Evolutionary conservation across 2,113 vertebrate species (phyloP).

Genomic region (Prionailurus viverrinus): DNA sequence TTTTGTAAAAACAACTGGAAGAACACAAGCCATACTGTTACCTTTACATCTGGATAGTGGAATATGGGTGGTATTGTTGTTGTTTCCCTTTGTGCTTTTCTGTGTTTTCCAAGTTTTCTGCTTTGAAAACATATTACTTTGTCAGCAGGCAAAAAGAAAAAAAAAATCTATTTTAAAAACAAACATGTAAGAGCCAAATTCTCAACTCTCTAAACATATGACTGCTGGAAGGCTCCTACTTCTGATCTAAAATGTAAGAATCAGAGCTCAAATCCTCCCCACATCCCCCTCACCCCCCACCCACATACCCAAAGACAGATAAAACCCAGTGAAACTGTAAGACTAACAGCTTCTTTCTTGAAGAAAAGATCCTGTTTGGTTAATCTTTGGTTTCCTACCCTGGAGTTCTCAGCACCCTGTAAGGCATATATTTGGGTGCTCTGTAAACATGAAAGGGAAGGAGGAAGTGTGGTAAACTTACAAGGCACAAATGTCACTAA

Average conservation of each 20-base stretch:
- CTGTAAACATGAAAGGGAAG: slow-evolving; percentile 50
- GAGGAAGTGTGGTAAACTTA: not conserved
- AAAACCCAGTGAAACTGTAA: slow-evolving; percentile 41
- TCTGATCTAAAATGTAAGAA: slow-evolving; percentile 59
- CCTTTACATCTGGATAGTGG: slow-evolving; percentile 8
- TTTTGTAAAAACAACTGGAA: slow-evolving; percentile 49
- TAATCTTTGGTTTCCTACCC: not conserved
- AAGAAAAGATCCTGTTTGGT: not conserved
- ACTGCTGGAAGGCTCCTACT: slow-evolving; percentile 48
- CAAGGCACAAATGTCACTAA: not conserved
- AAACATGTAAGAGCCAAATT: slow-evolving; percentile 67
- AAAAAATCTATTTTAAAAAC: slow-evolving; percentile 66
- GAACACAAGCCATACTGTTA: slow-evolving; percentile 38
- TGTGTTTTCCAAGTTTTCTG: slow-evolving; percentile 59
- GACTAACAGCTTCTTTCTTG: slow-evolving; percentile 41
- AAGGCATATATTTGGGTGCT: not conserved
- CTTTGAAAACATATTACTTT: slow-evolving; percentile 68
- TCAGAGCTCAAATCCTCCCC: not conserved
- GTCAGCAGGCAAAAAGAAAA: slow-evolving; percentile 4
- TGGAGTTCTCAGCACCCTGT: not conserved
- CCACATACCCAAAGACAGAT: slow-evolving; percentile 1
- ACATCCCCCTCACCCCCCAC: not conserved
- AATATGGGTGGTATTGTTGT: slow-evolving; percentile 24
- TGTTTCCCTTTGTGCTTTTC: slow-evolving; percentile 66
- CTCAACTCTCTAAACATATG: slow-evolving; percentile 58